These are phyloP conservation scores for Eledone cirrhosa DNA, from an alignment of 2,888 invertebrate genomes.

Conservation along the genomic window DNA sequence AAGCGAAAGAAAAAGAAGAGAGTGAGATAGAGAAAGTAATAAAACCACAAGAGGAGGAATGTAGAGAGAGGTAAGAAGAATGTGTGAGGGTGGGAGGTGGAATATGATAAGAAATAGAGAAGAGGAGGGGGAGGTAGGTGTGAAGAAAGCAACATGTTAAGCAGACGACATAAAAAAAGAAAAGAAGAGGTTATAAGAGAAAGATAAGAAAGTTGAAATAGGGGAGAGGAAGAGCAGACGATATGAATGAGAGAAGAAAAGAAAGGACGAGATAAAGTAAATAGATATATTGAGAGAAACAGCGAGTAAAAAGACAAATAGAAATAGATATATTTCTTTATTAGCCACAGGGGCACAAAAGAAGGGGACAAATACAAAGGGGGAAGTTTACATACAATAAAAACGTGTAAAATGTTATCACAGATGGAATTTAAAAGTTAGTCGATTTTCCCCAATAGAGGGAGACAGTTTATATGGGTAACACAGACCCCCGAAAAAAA, in stretches of 20 bases:
- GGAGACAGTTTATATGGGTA: too few relatives aligned
- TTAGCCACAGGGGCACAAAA: too few relatives aligned
- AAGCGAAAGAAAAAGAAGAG: not conserved
- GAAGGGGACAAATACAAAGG: too few relatives aligned
- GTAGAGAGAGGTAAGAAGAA: conserved; percentile 22
- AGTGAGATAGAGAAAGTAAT: not conserved
- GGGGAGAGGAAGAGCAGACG: not conserved
- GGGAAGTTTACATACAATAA: too few relatives aligned
- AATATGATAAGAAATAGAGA: not conserved
- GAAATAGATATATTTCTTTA: too few relatives aligned
- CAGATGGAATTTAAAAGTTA: too few relatives aligned
- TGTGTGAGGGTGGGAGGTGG: conserved; percentile 22
- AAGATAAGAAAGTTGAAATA: not conserved
- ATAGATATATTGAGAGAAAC: not conserved
- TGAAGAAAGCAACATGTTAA: not conserved
- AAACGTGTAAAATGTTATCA: too few relatives aligned
- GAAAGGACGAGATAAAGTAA: not conserved
- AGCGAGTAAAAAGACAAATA: conserved; percentile 5
- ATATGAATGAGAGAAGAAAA: conserved; percentile 1
- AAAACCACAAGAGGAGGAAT: not conserved
- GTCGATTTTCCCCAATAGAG: too few relatives aligned
- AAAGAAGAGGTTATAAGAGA: not conserved
- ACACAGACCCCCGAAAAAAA: too few relatives aligned
- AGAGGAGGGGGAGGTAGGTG: conserved; percentile 12
- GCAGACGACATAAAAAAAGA: not conserved